Evolutionary conservation across 2,888 invertebrate species (phyloP).

Genomic region (Unio delphinus): DNA sequence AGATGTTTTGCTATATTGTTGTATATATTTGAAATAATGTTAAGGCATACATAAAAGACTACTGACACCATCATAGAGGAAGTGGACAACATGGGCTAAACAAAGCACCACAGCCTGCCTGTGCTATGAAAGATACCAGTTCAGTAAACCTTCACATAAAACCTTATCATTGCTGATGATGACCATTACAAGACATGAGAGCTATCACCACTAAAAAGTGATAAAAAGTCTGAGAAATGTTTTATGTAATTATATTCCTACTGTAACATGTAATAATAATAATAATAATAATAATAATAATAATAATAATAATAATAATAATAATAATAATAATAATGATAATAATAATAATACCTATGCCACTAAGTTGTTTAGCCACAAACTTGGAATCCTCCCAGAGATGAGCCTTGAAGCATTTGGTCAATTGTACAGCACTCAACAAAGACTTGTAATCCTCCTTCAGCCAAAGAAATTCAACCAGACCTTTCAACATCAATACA

Average conservation of each 20-base stretch:
- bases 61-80: no score
- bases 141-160: no score
- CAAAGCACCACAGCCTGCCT: no score
- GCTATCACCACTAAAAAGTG: no score
- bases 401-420: slow-evolving; percentile 79
- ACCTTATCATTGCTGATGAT: no score
- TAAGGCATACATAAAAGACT: no score
- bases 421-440: slow-evolving; percentile 77
- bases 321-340: background rate
- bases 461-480: slow-evolving; percentile 72
- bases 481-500: slow-evolving; percentile 46
- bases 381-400: slow-evolving; percentile 84
- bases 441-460: slow-evolving; percentile 72
- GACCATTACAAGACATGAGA: no score
- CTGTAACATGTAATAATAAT: background rate
- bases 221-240: background rate
- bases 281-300: slow-evolving; percentile 2
- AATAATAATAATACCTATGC: slow-evolving; percentile 73
- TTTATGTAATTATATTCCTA: background rate
- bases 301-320: background rate
- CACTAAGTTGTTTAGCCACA: slow-evolving; percentile 81
- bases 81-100: no score
- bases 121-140: no score
- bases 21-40: no score
- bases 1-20: no score